Conservation (phyloP, 2,113 vertebrate species). For the Eira barbara region DNA sequence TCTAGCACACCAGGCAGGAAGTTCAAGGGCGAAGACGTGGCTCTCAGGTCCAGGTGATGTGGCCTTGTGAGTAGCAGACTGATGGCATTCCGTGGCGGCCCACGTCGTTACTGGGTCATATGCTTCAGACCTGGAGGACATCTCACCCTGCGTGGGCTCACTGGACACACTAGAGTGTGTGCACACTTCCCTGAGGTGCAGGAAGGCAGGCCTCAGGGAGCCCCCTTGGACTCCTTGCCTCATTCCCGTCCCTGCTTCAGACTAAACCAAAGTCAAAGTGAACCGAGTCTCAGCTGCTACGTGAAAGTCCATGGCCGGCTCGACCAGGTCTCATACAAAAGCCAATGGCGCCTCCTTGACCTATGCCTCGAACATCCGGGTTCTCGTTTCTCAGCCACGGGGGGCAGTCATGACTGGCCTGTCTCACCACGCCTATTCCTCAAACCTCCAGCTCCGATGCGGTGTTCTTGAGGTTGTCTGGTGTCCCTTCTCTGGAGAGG, state of each 20-base stretch:
- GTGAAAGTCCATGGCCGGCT: background rate
- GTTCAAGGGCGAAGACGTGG: background rate
- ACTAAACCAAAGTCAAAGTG: background rate
- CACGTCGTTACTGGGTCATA: no score
- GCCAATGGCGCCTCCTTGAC: background rate
- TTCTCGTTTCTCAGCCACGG: background rate
- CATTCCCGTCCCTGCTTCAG: background rate
- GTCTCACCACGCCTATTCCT: background rate
- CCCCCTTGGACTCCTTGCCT: background rate
- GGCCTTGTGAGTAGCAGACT: background rate
- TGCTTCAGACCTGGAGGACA: background rate
- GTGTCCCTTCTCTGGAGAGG: background rate
- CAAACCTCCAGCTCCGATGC: background rate
- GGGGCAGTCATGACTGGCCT: background rate
- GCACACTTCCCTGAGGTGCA: accelerated
- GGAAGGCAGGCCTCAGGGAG: background rate
- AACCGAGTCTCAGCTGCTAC: background rate
- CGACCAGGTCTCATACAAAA: background rate
- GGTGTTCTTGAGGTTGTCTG: background rate
- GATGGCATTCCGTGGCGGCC: background rate
- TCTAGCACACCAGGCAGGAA: background rate
- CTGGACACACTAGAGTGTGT: background rate
- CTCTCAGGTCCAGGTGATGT: background rate
- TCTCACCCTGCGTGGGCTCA: no score
- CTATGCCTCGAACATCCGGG: background rate